Base-by-base conservation (phyloP, 2,888 invertebrate species). In the Siphlonurus alternatus region DNA sequence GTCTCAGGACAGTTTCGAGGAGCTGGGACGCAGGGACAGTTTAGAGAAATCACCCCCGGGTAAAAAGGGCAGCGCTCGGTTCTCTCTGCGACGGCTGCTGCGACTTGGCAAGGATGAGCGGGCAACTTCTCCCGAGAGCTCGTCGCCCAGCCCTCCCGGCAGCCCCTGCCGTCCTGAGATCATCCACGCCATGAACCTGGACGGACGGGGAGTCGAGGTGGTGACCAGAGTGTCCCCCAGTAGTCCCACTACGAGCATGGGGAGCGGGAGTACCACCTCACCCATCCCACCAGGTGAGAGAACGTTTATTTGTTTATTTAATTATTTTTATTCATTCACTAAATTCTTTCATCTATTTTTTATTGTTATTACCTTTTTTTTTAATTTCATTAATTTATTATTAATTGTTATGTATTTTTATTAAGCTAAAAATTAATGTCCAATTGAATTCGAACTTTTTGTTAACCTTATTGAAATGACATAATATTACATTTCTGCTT, bases 111-210 rank as follows among this genome's bases (percentile, higher is more conserved):
- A 82, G 64, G 88, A 86, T 72, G 88, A 88, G 69, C 77, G 85
- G 25, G 81, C 56, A 7, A 56, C n/a, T 10, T 56, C 22, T 7
- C 56, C 56, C n/a, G 56, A 56, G 22, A 56, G 56, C n/a, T 56
- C 56, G 19, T 20, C 56, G 7, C 56, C 56, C 7, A 20, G 19
- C 56, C 82, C 83, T 5, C 81, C 83, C 70, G 82, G 83, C 3
- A 88, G 88, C 71, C 87, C 88, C 1, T 5, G 7, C 19, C 81
- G 89, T 19, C 78, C 91, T 23, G 89, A 92, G 66, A 93, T 93
- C 69, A 90, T 93, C 67, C 93, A 93, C 79, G 93, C 93, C 18
- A 79, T 89, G 70, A 92, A 93, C 71, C 80, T 92, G 66, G 90
- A 90, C 74, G 88, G 89, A 25, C 84, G 87, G 10, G 87, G 81